These are phyloP conservation scores for Microctonus brassicae DNA, from an alignment of 2,888 invertebrate species.

Conservation along the genomic window DNA sequence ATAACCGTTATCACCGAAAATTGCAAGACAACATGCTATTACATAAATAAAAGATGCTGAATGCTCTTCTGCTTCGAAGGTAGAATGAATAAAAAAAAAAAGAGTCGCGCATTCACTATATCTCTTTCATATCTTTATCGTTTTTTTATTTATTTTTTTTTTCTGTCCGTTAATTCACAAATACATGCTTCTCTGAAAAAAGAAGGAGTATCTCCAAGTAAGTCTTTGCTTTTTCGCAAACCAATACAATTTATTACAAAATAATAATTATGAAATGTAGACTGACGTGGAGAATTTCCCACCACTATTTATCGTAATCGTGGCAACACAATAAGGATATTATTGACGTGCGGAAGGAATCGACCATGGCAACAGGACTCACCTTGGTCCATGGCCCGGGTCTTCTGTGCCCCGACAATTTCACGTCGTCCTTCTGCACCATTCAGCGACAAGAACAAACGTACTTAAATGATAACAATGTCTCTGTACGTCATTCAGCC, in stretches of 20 bases:
- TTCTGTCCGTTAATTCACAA: background rate
- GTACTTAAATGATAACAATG: constrained; percentile 75
- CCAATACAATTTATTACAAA: background rate
- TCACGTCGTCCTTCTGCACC: constrained; percentile 73
- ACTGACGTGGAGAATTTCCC: constrained; percentile 44
- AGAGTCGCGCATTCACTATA: no score
- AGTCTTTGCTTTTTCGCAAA: background rate
- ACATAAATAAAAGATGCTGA: background rate
- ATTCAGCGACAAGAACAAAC: constrained; percentile 83
- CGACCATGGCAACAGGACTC: constrained; percentile 51
- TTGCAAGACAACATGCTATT: background rate
- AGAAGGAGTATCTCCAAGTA: background rate
- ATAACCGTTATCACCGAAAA: background rate
- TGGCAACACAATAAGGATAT: background rate
- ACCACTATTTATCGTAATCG: background rate
- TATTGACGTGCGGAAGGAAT: constrained; percentile 13
- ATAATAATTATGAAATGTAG: background rate
- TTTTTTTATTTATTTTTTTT: constrained; percentile 1
- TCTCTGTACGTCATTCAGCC: constrained; percentile 59
- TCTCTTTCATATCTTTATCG: no score
- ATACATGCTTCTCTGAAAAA: background rate
- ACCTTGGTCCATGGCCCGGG: constrained; percentile 72
- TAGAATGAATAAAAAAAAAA: background rate
- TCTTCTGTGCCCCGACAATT: constrained; percentile 65
- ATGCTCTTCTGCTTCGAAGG: background rate